These are phyloP conservation scores for Axea sp. DNA, from an alignment of 2,888 invertebrate genomes.

Conservation along the genomic window DNA sequence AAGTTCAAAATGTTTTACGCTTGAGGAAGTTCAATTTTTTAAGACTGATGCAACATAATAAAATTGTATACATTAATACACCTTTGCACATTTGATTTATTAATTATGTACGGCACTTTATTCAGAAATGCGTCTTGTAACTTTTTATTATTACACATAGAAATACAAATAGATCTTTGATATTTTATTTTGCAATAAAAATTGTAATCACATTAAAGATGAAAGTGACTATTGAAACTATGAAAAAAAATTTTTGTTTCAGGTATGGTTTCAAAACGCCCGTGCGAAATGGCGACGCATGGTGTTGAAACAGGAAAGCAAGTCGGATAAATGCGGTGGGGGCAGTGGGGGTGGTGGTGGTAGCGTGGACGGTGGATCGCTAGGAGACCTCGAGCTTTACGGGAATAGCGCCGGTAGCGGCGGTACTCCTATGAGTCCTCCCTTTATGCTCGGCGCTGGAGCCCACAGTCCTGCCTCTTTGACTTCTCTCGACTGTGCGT, in stretches of 20 bases:
- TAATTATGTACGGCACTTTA: no score
- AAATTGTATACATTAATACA: no score
- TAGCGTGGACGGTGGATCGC: slow-evolving; percentile 81
- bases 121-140: no score
- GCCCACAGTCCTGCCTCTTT: slow-evolving; percentile 86
- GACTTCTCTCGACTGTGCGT: slow-evolving; percentile 87
- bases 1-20: no score
- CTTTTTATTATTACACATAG: no score
- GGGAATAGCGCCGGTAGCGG: slow-evolving; percentile 84
- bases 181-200: no score
- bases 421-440: slow-evolving; percentile 86
- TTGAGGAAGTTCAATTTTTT: no score
- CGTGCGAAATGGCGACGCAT: slow-evolving; percentile 95
- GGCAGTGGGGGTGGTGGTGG: slow-evolving; percentile 79
- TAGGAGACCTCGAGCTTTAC: slow-evolving; percentile 79
- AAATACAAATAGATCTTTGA: no score
- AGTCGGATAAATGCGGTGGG: slow-evolving; percentile 85
- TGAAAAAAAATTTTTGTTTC: slow-evolving; percentile 80
- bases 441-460: slow-evolving; percentile 85
- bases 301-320: slow-evolving; percentile 90
- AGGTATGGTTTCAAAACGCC: slow-evolving; percentile 98
- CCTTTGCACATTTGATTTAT: no score
- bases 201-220: no score
- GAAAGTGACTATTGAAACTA: no score
- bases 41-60: no score